Conservation (phyloP, 2,797 vertebrate species). For the Tympanoctomys barrerae region DNA sequence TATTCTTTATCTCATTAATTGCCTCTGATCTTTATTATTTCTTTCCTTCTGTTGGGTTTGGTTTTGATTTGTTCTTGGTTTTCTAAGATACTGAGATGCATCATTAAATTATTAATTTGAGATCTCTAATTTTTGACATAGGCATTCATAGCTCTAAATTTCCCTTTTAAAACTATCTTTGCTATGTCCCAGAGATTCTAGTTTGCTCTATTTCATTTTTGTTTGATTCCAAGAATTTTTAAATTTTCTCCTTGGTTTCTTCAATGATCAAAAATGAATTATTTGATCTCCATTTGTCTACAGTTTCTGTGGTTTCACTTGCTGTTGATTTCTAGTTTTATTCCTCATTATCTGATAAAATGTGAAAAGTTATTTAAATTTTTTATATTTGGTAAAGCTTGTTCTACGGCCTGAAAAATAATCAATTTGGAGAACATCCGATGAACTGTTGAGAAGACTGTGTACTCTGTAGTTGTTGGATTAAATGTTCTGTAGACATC, state of each 20-base stretch:
- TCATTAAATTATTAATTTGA: neutral
- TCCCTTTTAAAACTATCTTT: neutral
- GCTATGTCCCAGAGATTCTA: neutral
- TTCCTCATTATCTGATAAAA: neutral
- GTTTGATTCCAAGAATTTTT: neutral
- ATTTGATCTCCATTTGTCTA: neutral
- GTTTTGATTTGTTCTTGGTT: neutral
- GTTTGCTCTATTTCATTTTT: neutral
- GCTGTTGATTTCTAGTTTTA: neutral
- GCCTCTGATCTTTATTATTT: neutral
- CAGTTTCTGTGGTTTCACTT: neutral
- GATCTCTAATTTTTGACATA: neutral
- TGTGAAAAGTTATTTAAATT: neutral
- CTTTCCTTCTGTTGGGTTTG: neutral
- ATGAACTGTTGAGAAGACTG: neutral
- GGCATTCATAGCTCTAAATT: neutral
- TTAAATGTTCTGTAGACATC: neutral
- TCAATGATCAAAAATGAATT: neutral
- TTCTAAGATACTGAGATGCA: neutral
- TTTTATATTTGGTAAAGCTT: neutral
- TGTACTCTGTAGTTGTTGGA: neutral
- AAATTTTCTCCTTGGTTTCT: neutral
- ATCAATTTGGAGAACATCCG: neutral
- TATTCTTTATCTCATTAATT: neutral
- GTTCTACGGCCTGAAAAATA: neutral